Evolutionary conservation across 2,797 vertebrate species (phyloP), one percentile per base, ranked within the genome.

Genomic region (Synaphobranchus kaupii): DNA sequence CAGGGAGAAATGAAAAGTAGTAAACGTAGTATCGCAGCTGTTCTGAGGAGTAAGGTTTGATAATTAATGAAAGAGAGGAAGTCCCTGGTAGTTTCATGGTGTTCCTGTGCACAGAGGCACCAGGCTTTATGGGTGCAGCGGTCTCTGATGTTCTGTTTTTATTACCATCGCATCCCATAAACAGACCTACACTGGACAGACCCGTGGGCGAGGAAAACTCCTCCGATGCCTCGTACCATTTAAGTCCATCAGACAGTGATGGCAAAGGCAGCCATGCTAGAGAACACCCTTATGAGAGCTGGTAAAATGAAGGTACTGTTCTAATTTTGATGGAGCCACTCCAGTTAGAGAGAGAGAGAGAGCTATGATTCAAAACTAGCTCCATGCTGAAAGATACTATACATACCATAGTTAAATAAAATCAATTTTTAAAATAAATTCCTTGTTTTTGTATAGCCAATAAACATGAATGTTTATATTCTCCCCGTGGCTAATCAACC

Each of bases 41-140:
- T 39, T 17, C 10, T 39, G 31, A 44, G 12, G 71, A 44, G 31
- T 76, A 20, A 3, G 44, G 71, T 7, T 93, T 95, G 96, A 93
- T 94, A 95, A 95, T 94, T 95, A 95, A 96, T 95, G 94, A 95
- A 95, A 94, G 95, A 95, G 95, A 95, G 96, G 96, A 96, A 96
- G 95, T 96, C 95, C 96, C 95, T 96, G 95, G 96, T 96, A 96
- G 92, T 95, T 96, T 96, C 95, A 96, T 92, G 92, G 93, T 95
- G 95, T 96, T 96, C 96, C 96, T 94, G 93, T 94, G 95, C 94
- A 93, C 90, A 90, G 93, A 93, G 94, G 48, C 28, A 92, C 93
- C 85, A 91, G 94, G 92, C 28, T 85, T 96, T 96, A 96, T 94
- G 94, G 96, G 93, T 92, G 85, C 93, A 94, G 91, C 91, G 94